Evolutionary conservation across 1,140 invertebrate species (phyloP).

Genomic region (Harpegnathos saltator): DNA sequence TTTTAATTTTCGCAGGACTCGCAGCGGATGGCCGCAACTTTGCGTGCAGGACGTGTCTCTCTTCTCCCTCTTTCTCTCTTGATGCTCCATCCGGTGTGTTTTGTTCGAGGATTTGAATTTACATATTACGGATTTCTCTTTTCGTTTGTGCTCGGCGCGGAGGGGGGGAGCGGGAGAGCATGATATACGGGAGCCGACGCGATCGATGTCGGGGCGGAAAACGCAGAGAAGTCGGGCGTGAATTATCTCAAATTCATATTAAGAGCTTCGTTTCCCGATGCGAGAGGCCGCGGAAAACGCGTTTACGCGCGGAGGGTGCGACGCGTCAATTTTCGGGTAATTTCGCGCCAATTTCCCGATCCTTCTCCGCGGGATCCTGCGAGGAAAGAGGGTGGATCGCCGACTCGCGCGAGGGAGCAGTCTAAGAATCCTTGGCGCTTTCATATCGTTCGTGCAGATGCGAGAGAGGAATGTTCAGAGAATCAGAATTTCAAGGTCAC

Average conservation of each 20-base stretch:
- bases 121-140: not conserved
- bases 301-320: constrained; percentile 56
- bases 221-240: constrained; percentile 40
- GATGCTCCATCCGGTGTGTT: not conserved
- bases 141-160: not conserved
- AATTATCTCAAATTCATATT: constrained; percentile 54
- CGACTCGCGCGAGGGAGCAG: constrained; percentile 22
- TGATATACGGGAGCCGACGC: not conserved
- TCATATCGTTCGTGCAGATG: not conserved
- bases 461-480: not conserved
- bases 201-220: constrained; percentile 35
- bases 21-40: not conserved
- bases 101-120: constrained; percentile 21
- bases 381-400: constrained; percentile 48
- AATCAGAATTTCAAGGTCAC: constrained; percentile 22
- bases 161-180: not conserved
- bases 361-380: constrained; percentile 50
- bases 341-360: constrained; percentile 83
- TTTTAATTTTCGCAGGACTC: constrained; percentile 11
- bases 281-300: constrained; percentile 47
- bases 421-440: constrained; percentile 61
- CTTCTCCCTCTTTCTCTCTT: not conserved
- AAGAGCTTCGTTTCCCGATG: constrained; percentile 40
- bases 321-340: constrained; percentile 80
- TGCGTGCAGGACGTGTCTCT: not conserved